phyloP scores from a whole-genome alignment of 2,113 vertebrate genomes.

The Plectropomus leopardus region DNA sequence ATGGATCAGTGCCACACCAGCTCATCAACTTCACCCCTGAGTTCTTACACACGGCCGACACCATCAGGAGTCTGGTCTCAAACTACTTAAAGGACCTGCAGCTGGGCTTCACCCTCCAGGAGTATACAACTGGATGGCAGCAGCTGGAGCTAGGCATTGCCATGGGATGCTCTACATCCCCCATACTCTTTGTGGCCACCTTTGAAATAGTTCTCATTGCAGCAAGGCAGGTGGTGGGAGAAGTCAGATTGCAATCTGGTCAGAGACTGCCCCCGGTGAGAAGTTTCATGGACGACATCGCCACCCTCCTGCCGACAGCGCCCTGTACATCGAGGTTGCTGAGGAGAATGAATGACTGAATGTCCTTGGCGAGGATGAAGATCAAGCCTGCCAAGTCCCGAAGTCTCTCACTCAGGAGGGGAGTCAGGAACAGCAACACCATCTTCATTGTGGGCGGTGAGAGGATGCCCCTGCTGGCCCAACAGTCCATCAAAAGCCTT shows the following conservation, averaged over 20 bases:
- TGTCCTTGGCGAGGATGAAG: not conserved
- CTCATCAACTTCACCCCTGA: no score
- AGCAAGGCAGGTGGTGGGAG: not conserved
- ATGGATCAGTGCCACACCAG: no score
- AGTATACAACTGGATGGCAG: not conserved
- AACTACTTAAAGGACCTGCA: not conserved
- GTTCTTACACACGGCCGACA: no score
- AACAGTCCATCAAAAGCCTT: constrained; percentile 5
- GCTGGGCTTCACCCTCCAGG: not conserved
- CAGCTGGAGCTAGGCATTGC: not conserved
- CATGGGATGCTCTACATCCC: not conserved
- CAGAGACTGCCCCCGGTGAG: not conserved
- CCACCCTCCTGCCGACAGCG: not conserved
- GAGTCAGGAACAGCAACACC: not conserved
- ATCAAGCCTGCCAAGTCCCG: constrained; percentile 20
- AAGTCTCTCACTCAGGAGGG: constrained; percentile 15
- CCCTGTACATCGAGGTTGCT: not conserved
- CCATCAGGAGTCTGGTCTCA: no score
- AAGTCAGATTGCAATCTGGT: not conserved
- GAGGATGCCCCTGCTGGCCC: constrained; percentile 8
- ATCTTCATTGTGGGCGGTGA: not conserved
- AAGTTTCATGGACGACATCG: not conserved
- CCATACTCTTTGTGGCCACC: not conserved
- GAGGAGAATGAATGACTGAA: constrained; percentile 6
- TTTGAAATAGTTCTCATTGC: no score